A percentile compares a stretch with the other conserved stretches of the same genome.
phyloP scores from a whole-genome alignment of 2,888 invertebrate genomes.

The Theretra japonica region DNA sequence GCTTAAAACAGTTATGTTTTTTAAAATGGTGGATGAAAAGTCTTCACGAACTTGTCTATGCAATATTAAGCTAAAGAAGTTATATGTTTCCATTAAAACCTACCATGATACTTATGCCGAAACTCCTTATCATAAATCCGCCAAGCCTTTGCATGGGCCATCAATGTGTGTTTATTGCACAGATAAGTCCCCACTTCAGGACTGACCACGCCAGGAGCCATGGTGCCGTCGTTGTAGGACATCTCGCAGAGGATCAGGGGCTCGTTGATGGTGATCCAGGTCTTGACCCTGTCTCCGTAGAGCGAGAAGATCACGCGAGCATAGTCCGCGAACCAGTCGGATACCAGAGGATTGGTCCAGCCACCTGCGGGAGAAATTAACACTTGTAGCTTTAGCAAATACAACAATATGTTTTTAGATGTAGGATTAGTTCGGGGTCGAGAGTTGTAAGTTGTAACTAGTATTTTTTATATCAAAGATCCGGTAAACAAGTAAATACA shows the following conservation, averaged over 20 bases:
- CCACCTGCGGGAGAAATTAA: constrained; percentile 38
- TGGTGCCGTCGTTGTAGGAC: constrained; percentile 48
- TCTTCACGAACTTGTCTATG: too few relatives aligned
- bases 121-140: constrained; percentile 47
- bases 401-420: too few relatives aligned
- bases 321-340: constrained; percentile 49
- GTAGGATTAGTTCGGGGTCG: too few relatives aligned
- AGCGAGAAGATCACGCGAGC: constrained; percentile 43
- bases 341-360: constrained; percentile 48
- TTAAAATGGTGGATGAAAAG: too few relatives aligned
- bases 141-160: constrained; percentile 49
- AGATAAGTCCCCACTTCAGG: constrained; percentile 30
- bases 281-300: constrained; percentile 50
- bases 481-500: too few relatives aligned
- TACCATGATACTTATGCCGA: constrained; percentile 42
- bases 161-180: constrained; percentile 35
- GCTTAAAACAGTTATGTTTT: too few relatives aligned
- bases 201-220: constrained; percentile 33
- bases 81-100: too few relatives aligned
- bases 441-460: too few relatives aligned
- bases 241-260: constrained; percentile 36
- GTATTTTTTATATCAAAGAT: too few relatives aligned
- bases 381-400: too few relatives aligned
- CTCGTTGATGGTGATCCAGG: constrained; percentile 48
- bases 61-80: too few relatives aligned